Evolutionary conservation across 2,888 invertebrate species (phyloP), one percentile per base, ranked within the genome.

Genomic region (Nemotelus pantherinus): DNA sequence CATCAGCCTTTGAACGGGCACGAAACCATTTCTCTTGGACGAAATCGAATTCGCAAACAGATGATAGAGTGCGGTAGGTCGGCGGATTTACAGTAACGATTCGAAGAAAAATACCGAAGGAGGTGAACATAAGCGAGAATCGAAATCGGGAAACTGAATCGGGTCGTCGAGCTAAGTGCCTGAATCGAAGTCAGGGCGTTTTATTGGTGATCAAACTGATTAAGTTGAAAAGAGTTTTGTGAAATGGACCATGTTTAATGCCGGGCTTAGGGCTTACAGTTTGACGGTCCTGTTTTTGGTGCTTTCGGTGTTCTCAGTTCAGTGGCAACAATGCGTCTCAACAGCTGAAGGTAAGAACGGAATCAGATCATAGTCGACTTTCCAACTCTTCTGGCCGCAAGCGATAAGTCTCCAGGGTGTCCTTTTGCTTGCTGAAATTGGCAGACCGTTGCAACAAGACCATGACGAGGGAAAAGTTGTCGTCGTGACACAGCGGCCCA

Each of bases 161-260:
- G 41, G 9, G 70, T 41, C 47, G 25, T 25, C 25, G 25, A 9
- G 44, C n/a, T 43, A 43, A 47, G 53, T 43, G 43, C 43, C 55
- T 10, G 44, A 53, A 43, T 70, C 70, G 55, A 55, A 43, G 43
- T 63, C 63, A 39, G 39, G 39, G 39, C 41, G 63, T 63, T 63
- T 63, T 43, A 63, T 63, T 63, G 63, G 43, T 43, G 43, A 63
- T 63, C 63, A 41, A 63, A 41, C 45, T n/a, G 43, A 57, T 71
- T 55, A 71, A 71, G 71, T 43, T 57, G 76, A n/a, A 41, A 25
- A n/a, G 47, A 53, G 57, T 71, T 55, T 75, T 77, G 81, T 83
- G 83, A 83, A 82, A 83, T 83, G 83, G 82, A 83, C 83, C 82
- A 83, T 83, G 83, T 82, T 82, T 82, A 81, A 82, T 83, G 83